These are phyloP conservation scores for Odontamblyopus rebecca DNA, from an alignment of 2,797 vertebrate species.

Conservation along the genomic window DNA sequence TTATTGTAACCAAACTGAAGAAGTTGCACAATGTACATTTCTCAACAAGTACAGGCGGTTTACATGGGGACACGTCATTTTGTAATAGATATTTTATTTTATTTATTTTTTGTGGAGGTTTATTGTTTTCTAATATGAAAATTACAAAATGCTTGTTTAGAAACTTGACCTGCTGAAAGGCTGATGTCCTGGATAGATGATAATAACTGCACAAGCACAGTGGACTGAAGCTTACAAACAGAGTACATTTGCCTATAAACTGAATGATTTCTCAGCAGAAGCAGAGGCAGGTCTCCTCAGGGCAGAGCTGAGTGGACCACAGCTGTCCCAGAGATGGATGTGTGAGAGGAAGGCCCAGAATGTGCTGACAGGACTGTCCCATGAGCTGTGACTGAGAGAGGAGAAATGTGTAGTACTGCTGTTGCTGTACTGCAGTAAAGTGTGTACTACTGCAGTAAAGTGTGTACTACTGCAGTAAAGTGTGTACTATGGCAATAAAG, in stretches of 20 bases:
- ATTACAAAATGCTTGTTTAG: too few relatives aligned
- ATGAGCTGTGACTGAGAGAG: not conserved
- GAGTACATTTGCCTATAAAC: not conserved
- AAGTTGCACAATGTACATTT: too few relatives aligned
- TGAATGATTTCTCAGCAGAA: slow-evolving; percentile 13
- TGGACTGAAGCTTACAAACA: not conserved
- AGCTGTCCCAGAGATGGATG: slow-evolving; percentile 55
- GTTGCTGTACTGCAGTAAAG: too few relatives aligned
- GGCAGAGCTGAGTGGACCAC: slow-evolving; percentile 40
- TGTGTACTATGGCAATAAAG: too few relatives aligned
- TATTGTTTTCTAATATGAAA: not conserved
- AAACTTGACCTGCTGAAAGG: not conserved
- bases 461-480: too few relatives aligned
- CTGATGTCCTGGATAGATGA: not conserved
- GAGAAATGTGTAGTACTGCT: too few relatives aligned
- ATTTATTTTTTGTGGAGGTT: too few relatives aligned
- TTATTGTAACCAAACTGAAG: too few relatives aligned
- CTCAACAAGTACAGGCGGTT: too few relatives aligned
- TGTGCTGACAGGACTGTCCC: slow-evolving; percentile 42
- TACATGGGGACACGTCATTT: too few relatives aligned
- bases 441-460: too few relatives aligned
- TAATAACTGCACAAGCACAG: not conserved
- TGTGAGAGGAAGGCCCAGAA: slow-evolving; percentile 31
- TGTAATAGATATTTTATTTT: too few relatives aligned
- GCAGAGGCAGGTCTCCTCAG: slow-evolving; percentile 4